phyloP scores from a whole-genome alignment of 1,140 invertebrate genomes.

The Andricus grossulariae region DNA sequence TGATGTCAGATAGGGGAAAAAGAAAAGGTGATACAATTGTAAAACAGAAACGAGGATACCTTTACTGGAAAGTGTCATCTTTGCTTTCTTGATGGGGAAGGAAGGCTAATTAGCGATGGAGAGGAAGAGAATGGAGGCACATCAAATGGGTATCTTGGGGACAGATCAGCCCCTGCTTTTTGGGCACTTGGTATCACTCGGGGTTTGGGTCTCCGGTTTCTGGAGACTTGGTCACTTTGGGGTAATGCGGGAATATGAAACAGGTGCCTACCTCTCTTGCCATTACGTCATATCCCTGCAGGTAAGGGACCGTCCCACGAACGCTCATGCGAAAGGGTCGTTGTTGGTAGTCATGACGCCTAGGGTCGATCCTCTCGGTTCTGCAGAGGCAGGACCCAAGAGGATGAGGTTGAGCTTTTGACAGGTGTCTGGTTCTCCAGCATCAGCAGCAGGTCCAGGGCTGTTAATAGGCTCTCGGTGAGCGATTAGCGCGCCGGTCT shows the following conservation, averaged over 20 bases:
- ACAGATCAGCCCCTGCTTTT: neutral
- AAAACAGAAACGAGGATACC: neutral
- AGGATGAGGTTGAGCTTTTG: slow-evolving; percentile 2
- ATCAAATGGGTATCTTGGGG: neutral
- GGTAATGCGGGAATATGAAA: slow-evolving; percentile 4
- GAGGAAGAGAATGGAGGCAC: neutral
- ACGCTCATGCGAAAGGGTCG: slow-evolving; percentile 60
- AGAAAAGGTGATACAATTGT: slow-evolving; percentile 34
- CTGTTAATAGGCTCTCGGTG: slow-evolving; percentile 44
- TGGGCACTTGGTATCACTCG: neutral
- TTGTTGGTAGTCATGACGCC: slow-evolving; percentile 39
- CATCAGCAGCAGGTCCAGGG: slow-evolving; percentile 32
- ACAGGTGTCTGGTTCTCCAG: neutral
- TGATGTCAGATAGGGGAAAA: slow-evolving; percentile 18
- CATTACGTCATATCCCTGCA: slow-evolving; percentile 78
- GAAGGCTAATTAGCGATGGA: neutral
- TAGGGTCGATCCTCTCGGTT: slow-evolving; percentile 39
- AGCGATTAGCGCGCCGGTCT: slow-evolving; percentile 40
- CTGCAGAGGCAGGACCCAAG: slow-evolving; percentile 37
- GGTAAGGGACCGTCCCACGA: slow-evolving; percentile 71
- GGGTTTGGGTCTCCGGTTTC: neutral
- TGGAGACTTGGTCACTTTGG: too few species aligned
- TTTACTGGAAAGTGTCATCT: too few species aligned
- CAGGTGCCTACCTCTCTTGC: slow-evolving; percentile 75
- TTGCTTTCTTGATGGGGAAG: too few species aligned